Evolutionary conservation across 2,113 vertebrate genomes (phyloP).

Genomic region (Passer montanus): DNA sequence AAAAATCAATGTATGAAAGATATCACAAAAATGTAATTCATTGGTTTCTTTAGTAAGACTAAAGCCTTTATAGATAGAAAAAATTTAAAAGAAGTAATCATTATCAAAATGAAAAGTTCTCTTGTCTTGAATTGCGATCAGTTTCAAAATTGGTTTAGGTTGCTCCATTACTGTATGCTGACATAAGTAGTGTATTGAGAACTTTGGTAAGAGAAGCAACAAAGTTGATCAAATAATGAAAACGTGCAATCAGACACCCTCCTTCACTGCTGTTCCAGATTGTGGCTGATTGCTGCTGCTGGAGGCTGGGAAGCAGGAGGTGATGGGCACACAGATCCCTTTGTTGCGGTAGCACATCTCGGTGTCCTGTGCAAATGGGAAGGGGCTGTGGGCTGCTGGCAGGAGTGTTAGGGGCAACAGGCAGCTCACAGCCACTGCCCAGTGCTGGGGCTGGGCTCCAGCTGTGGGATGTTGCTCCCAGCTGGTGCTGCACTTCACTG

Average conservation of each 20-base stretch:
- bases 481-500: neutral
- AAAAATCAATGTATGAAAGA: neutral
- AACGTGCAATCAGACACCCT: neutral
- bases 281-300: neutral
- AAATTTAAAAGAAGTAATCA: neutral
- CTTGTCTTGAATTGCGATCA: neutral
- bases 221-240: neutral
- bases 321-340: fast-evolving
- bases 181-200: neutral
- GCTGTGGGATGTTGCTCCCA: neutral
- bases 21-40: neutral
- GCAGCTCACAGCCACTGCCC: neutral
- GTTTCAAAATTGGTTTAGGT: neutral
- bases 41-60: neutral
- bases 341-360: neutral
- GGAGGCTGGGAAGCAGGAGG: neutral
- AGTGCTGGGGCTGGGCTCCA: neutral
- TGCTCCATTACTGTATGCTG: neutral
- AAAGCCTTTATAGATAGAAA: neutral
- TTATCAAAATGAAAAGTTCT: neutral
- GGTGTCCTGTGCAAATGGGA: neutral
- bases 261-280: neutral
- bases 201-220: neutral
- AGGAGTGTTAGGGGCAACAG: fast-evolving
- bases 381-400: neutral